Conservation (phyloP, 1,140 invertebrate species). For the Euwallacea fornicatus region DNA sequence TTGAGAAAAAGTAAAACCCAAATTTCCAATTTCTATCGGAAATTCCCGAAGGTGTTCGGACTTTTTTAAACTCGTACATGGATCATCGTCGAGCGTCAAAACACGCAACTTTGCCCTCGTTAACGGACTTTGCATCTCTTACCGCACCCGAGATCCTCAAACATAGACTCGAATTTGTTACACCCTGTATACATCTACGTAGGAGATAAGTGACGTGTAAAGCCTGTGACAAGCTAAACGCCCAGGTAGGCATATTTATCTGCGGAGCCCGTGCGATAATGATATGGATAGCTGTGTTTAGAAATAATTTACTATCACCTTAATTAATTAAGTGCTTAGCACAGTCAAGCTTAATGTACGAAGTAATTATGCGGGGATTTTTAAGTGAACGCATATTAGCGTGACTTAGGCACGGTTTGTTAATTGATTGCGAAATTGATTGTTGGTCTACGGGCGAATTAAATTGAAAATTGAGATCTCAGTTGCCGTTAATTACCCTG, state of each 20-base stretch:
- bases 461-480: slow-evolving; percentile 22
- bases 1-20: no score
- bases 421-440: slow-evolving; percentile 26
- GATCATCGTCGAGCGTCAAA: neutral
- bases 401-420: slow-evolving; percentile 23
- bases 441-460: slow-evolving; percentile 10
- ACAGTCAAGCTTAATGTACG: slow-evolving; percentile 18
- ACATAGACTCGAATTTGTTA: no score
- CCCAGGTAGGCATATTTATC: slow-evolving; percentile 15
- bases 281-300: slow-evolving; percentile 20
- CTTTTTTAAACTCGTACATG: neutral
- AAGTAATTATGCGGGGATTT: slow-evolving; percentile 27
- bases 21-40: neutral
- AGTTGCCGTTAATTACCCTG: slow-evolving; percentile 3
- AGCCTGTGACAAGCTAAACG: slow-evolving; percentile 22
- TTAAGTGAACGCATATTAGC: slow-evolving; percentile 27
- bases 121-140: neutral
- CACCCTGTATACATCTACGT: neutral
- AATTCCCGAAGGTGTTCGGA: neutral
- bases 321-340: slow-evolving; percentile 31
- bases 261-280: slow-evolving; percentile 23
- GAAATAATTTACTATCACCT: slow-evolving; percentile 29
- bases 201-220: slow-evolving; percentile 16
- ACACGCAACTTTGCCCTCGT: neutral
- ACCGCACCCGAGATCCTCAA: no score